Conservation (phyloP, 2,888 invertebrate species). For the Amiota communis region DNA sequence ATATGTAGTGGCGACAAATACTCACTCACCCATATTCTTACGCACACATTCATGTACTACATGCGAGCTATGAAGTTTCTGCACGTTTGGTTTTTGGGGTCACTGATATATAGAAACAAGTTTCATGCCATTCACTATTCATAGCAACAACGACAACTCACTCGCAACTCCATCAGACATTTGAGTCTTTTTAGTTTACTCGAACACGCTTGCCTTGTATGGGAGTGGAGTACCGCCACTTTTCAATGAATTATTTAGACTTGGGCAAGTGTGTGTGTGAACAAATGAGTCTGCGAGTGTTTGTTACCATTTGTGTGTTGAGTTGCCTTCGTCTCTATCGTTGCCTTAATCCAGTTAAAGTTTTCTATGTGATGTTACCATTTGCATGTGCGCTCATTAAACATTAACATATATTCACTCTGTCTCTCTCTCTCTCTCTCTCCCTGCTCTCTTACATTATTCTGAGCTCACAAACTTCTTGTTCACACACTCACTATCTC, state of each 20-base stretch:
- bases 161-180: neutral
- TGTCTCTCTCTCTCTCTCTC: too few relatives aligned
- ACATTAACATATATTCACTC: too few relatives aligned
- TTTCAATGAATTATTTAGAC: neutral
- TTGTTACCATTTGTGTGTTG: neutral
- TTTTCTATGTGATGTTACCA: neutral
- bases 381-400: too few relatives aligned
- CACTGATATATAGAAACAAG: neutral
- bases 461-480: too few relatives aligned
- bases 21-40: neutral
- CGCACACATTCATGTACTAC: neutral
- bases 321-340: too few relatives aligned
- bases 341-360: neutral
- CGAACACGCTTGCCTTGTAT: too few relatives aligned
- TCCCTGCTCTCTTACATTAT: too few relatives aligned
- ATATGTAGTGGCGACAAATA: neutral
- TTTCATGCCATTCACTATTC: neutral
- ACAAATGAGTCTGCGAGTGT: neutral
- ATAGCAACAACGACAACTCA: neutral
- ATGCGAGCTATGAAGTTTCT: neutral
- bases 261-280: neutral
- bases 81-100: constrained; percentile 7
- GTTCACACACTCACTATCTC: constrained; percentile 7
- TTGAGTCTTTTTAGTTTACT: neutral
- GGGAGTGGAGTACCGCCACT: too few relatives aligned